Evolutionary conservation across 2,888 invertebrate species (phyloP).

Genomic region (Tipula lateralis): DNA sequence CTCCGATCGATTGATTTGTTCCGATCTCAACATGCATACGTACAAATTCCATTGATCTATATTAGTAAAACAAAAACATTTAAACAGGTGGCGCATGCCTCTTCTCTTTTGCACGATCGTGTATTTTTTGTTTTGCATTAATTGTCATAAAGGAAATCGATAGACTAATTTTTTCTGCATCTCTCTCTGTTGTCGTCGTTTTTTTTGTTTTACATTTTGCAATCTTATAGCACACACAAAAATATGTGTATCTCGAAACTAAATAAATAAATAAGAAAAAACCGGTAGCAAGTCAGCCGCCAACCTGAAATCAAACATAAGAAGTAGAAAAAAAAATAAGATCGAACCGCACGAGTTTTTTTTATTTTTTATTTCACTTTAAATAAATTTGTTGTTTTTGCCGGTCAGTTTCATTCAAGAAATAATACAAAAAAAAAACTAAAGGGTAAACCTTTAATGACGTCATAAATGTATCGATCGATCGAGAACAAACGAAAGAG

Average conservation of each 20-base stretch:
- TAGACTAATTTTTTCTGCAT: not conserved
- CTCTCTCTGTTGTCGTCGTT: not conserved
- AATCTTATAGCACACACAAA: not conserved
- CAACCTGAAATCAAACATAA: not conserved
- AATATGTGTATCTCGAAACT: not conserved
- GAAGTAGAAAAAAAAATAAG: not conserved
- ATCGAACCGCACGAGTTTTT: not conserved
- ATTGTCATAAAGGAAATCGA: conserved; percentile 1
- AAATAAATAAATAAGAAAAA: not conserved
- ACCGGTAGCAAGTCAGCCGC: conserved; percentile 19
- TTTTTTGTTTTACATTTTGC: not conserved
- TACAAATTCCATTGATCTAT: not conserved
- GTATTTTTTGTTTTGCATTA: not conserved
- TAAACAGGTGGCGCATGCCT: conserved; percentile 1
- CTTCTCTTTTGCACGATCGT: not conserved
- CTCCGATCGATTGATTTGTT: not conserved
- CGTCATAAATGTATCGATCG: not conserved
- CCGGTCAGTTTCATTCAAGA: conserved; percentile 14
- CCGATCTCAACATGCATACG: not conserved
- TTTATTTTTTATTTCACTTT: not conserved
- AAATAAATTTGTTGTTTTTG: conserved; percentile 13
- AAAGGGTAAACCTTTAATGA: conserved; percentile 14
- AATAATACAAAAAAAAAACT: not conserved
- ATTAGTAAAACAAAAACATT: not conserved
- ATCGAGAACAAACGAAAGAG: too few species aligned